Evolutionary conservation across 2,113 vertebrate species (phyloP).

Genomic region (Ictalurus furcatus): DNA sequence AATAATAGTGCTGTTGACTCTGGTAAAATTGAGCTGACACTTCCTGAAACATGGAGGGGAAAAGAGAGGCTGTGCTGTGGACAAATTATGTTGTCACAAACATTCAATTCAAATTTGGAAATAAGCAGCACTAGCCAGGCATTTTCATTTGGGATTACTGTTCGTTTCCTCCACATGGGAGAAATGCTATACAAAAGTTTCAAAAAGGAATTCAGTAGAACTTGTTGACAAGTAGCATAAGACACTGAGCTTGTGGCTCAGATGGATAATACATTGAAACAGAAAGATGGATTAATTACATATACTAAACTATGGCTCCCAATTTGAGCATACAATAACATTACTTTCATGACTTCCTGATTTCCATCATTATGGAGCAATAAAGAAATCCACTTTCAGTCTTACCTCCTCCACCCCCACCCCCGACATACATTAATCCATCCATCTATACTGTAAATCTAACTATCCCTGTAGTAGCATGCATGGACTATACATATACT

Average conservation of each 20-base stretch:
- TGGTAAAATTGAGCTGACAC: conserved; percentile 32
- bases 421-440: neutral
- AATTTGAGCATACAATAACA: neutral
- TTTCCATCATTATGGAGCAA: neutral
- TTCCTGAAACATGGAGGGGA: neutral
- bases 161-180: neutral
- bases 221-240: neutral
- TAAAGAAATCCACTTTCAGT: neutral
- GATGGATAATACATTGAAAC: neutral
- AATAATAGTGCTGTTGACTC: conserved; percentile 35
- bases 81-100: conserved; percentile 31
- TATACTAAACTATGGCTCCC: neutral
- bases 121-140: conserved; percentile 8
- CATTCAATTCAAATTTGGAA: conserved; percentile 20
- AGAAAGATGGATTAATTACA: neutral
- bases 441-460: neutral
- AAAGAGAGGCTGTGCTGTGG: neutral
- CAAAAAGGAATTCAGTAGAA: conserved; percentile 8
- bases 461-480: neutral
- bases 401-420: neutral
- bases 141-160: conserved; percentile 13
- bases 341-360: neutral
- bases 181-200: neutral
- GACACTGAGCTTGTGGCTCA: neutral
- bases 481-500: neutral